These are phyloP conservation scores for Misgurnus mizolepis DNA, from an alignment of 2,113 vertebrate species.

Conservation along the genomic window DNA sequence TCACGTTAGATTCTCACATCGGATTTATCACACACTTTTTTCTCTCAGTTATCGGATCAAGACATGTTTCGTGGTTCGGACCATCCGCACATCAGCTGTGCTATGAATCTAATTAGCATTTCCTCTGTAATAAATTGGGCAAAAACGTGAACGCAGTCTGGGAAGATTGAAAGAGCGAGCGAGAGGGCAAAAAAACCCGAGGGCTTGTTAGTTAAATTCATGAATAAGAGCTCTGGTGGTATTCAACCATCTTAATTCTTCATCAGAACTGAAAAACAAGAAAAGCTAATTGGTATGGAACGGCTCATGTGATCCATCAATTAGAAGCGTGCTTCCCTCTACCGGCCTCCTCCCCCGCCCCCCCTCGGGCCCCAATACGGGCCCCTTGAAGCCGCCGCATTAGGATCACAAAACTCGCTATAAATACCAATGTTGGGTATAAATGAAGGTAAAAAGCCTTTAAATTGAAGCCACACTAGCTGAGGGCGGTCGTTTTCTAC, in stretches of 20 bases:
- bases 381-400: constrained; percentile 72
- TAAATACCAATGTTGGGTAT: constrained; percentile 80
- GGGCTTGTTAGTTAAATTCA: constrained; percentile 79
- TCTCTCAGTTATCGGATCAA: constrained; percentile 63
- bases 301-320: constrained; percentile 77
- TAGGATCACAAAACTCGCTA: constrained; percentile 81
- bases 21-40: constrained; percentile 40
- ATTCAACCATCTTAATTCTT: constrained; percentile 73
- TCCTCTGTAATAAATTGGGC: constrained; percentile 58
- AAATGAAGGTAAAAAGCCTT: constrained; percentile 79
- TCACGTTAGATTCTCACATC: not conserved
- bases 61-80: constrained; percentile 64
- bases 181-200: constrained; percentile 26
- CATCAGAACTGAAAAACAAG: constrained; percentile 70
- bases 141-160: constrained; percentile 41
- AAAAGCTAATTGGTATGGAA: constrained; percentile 75
- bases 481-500: constrained; percentile 75
- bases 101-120: constrained; percentile 70
- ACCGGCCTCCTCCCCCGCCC: constrained; percentile 62
- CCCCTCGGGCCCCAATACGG: constrained; percentile 61
- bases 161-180: constrained; percentile 32
- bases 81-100: constrained; percentile 66
- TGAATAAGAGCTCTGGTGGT: constrained; percentile 66
- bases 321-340: constrained; percentile 69
- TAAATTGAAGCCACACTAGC: constrained; percentile 72